Evolutionary conservation across 2,113 vertebrate genomes (phyloP), one percentile per base, ranked within the genome.

Genomic region (Mystacornis crossleyi): DNA sequence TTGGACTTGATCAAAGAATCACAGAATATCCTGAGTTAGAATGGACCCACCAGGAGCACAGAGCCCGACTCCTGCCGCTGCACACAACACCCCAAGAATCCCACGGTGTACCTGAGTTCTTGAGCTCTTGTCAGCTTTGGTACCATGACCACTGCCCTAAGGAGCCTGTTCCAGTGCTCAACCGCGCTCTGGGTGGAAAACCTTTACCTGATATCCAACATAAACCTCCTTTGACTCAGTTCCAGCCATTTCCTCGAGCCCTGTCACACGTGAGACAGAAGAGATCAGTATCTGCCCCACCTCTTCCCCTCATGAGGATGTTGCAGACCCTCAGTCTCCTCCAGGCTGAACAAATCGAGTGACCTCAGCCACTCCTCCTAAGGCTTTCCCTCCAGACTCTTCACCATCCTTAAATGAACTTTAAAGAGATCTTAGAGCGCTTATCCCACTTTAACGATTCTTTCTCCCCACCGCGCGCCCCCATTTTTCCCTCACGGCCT

Each of bases 381-480:
- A 47, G 3, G 2, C 4, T n/a, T 40, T 4, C 15, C 18, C 15
- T 38, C 2, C 6, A 21, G 3, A 12, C 9, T 38, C 6, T 28
- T 10, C 2, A 10, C 10, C 10, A 14, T 2, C 14, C 33, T 6
- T 10, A 16, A 19, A 8, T 1, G 3, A 10, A 2, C 1, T n/a
- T n/a, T 6, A 17, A 36, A 5, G 8, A 18, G 2, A 1, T 3
- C 3, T 25, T 6, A 26, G 6, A 1, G 7, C 6, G 0, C 2
- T 2, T 6, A 18, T 21, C 2, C 2, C 3, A 3, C 3, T 9
- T 10, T 24, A n/a, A 21, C 0, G 0, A 12, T 0, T 2, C 10
- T 0, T 1, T 0, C 2, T 0, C 14, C 0, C 1, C 0, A 2
- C 1, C 1, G 1, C 0, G 0, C 0, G 0, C 2, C 0, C 4